Percentiles rank a stretch among this genome's conserved stretches.
Conservation (phyloP, 1,140 invertebrate genomes). For the Archivesica marissinica region DNA sequence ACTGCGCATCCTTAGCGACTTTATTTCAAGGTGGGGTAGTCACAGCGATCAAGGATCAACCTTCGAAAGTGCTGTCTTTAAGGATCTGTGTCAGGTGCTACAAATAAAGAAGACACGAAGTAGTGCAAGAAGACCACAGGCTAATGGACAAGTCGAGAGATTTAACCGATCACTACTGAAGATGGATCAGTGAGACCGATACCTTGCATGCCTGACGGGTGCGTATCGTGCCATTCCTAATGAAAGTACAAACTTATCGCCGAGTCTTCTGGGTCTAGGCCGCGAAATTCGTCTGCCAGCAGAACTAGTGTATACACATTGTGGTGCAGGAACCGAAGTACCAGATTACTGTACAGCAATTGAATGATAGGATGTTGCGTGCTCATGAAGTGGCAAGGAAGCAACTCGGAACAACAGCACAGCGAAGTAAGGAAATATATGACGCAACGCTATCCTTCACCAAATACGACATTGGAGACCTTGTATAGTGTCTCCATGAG, state of each 20-base stretch:
- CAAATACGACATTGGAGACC: not conserved
- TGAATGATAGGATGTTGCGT: not conserved
- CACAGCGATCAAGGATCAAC: constrained; percentile 48
- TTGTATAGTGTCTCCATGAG: constrained; percentile 15
- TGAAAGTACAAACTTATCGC: constrained; percentile 23
- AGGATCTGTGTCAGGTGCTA: constrained; percentile 41
- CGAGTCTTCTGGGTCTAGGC: constrained; percentile 64
- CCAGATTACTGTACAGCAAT: not conserved
- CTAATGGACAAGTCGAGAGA: constrained; percentile 69
- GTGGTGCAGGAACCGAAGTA: not conserved
- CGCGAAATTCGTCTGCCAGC: constrained; percentile 54
- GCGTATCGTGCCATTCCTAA: constrained; percentile 38
- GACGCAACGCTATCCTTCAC: not conserved
- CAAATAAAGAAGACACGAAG: constrained; percentile 47
- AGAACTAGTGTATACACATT: not conserved
- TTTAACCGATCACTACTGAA: constrained; percentile 72
- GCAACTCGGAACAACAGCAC: not conserved
- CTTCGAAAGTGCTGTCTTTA: constrained; percentile 53
- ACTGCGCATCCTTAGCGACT: not conserved
- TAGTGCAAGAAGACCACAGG: constrained; percentile 47
- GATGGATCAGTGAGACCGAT: constrained; percentile 60
- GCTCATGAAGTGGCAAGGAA: not conserved
- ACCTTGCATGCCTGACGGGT: constrained; percentile 23
- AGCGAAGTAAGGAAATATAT: not conserved
- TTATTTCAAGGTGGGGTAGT: not conserved